A percentile compares a stretch with the other conserved stretches of the same genome.
Evolutionary conservation across 2,797 vertebrate genomes (phyloP).

Genomic region (Coregonus sp.): DNA sequence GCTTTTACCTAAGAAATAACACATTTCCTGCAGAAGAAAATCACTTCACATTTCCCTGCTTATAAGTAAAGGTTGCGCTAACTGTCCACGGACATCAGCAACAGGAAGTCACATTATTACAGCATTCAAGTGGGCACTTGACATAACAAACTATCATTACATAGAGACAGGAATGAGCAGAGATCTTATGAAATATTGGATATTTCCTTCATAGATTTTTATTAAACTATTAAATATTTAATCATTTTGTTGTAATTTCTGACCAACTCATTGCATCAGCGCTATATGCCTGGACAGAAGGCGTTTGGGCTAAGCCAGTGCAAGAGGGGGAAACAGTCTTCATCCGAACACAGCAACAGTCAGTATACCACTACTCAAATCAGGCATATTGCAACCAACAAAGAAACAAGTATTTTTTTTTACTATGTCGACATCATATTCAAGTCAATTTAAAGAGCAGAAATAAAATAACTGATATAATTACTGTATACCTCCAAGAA

Average conservation of each 20-base stretch:
- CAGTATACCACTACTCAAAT: slow-evolving; percentile 50
- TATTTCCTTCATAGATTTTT: slow-evolving; percentile 59
- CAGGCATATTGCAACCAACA: slow-evolving; percentile 53
- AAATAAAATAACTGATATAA: slow-evolving; percentile 45
- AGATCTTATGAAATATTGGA: background rate
- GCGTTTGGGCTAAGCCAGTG: slow-evolving; percentile 74
- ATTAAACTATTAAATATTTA: slow-evolving; percentile 64
- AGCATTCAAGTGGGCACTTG: background rate
- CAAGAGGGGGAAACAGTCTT: slow-evolving; percentile 58
- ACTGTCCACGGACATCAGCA: background rate
- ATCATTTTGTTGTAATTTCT: slow-evolving; percentile 19
- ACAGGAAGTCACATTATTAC: background rate
- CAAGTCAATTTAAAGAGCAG: slow-evolving; percentile 70
- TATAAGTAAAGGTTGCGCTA: background rate
- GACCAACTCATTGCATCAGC: slow-evolving; percentile 54
- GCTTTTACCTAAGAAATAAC: background rate
- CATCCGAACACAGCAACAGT: background rate
- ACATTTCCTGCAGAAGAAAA: background rate
- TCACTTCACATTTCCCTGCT: background rate
- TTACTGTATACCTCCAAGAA: too few relatives aligned
- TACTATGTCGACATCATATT: slow-evolving; percentile 35
- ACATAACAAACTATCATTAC: background rate
- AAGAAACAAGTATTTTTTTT: too few relatives aligned
- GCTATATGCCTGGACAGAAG: slow-evolving; percentile 65
- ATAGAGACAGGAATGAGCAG: background rate